These are phyloP conservation scores for Leucoraja erinaceus DNA, from an alignment of 2,113 vertebrate genomes.

Conservation along the genomic window DNA sequence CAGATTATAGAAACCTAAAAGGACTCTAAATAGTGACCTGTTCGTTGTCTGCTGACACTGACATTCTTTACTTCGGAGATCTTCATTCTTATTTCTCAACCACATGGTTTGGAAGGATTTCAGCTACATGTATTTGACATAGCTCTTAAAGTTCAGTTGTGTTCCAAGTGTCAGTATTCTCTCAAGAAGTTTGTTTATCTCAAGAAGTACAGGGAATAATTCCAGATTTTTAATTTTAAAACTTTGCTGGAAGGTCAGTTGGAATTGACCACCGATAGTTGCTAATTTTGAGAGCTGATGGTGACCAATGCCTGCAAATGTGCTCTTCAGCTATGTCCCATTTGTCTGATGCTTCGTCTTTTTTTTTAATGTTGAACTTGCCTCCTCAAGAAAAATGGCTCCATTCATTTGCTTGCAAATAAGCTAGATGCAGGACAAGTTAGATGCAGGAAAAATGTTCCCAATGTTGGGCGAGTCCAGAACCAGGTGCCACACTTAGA, in stretches of 20 bases:
- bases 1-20: neutral
- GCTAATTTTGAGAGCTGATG: neutral
- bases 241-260: neutral
- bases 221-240: neutral
- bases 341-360: neutral
- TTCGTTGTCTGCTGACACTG: neutral
- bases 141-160: neutral
- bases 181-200: neutral
- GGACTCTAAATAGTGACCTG: too few species aligned
- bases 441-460: too few species aligned
- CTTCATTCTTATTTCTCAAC: neutral
- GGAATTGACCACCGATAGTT: neutral
- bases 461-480: too few species aligned
- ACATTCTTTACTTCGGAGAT: neutral
- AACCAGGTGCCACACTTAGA: too few species aligned
- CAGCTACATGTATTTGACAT: neutral
- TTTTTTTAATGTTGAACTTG: neutral
- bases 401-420: neutral
- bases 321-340: neutral
- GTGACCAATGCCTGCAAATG: neutral
- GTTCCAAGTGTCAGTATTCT: neutral
- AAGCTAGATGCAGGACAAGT: too few species aligned
- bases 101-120: neutral
- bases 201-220: neutral
- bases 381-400: neutral